Base-by-base conservation (phyloP, 2,888 invertebrate genomes). In the Charanyca ferruginea region DNA sequence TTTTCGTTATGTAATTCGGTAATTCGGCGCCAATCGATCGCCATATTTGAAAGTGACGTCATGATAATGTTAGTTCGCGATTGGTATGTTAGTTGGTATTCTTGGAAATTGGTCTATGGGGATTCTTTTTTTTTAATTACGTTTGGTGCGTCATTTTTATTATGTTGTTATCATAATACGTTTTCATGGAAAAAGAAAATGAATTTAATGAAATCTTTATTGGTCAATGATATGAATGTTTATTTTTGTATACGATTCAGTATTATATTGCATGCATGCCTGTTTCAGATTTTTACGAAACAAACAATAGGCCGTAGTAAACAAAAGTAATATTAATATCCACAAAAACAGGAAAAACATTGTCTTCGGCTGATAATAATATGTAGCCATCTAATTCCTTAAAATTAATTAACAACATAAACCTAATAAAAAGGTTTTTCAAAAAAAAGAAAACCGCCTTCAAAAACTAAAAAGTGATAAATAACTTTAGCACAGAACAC, bases 21-120 rank as follows among this genome's bases (percentile, higher is more conserved):
- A 65, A 63, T 69, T 58, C 16, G 76, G 13, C 61, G 38, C 32
- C n/a, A n/a, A 28, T 28, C 28, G 4, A 7, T 3, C 28, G 69
- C 74, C 72, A 77, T 70, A 22, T 73, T 74, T 59, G 45, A 59
- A 20, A 42, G 23, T 79, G 62, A 76, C 80, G 77, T 76, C 80
- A 76, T 54, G 6, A 0, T 28, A 32, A 20, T 32, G 41, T 32
- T 18, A 35, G 23, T 77, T 51, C 45, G 45, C 41, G 66, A 49
- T 47, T 60, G 22, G 42, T 57, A 35, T 18, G 49, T 52, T 60
- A 52, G 44, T 52, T 60, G 55, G 44, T 64, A 41, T 77, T 73
- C 78, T 38, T 22, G n/a, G 58, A 38, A 73, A 13, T 51, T 45
- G 2, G 45, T 58, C 8, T 60, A 60, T 66, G 66, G 57, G 73